These are phyloP conservation scores for Drosophila phalerata DNA, from an alignment of 2,888 invertebrate genomes.

Conservation along the genomic window DNA sequence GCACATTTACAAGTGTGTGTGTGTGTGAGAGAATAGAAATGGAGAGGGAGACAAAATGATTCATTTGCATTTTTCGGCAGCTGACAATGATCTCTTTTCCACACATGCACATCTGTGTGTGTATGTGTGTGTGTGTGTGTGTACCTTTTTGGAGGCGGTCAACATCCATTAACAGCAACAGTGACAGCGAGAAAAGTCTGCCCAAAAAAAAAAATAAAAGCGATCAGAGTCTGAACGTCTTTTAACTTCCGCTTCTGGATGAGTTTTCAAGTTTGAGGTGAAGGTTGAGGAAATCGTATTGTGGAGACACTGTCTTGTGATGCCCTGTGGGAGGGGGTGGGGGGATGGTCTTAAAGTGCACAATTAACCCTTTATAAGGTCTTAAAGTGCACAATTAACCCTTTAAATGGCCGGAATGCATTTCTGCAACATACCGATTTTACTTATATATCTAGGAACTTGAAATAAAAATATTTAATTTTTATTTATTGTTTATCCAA, in stretches of 20 bases:
- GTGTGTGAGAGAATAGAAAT: not conserved
- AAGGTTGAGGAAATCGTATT: conserved; percentile 58
- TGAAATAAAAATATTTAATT: no score
- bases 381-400: no score
- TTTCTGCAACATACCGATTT: no score
- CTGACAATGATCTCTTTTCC: conserved; percentile 35
- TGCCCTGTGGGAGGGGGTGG: not conserved
- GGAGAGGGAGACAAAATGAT: conserved; percentile 4
- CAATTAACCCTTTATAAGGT: no score
- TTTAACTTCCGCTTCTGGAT: conserved; percentile 65
- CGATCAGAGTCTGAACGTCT: conserved; percentile 52
- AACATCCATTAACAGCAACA: conserved; percentile 29
- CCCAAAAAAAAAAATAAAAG: conserved; percentile 7
- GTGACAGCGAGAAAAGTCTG: conserved; percentile 13
- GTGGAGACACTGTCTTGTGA: not conserved
- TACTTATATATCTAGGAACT: no score
- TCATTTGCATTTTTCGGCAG: conserved; percentile 63
- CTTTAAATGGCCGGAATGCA: no score
- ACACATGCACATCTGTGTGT: not conserved
- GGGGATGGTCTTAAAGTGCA: conserved; percentile 19
- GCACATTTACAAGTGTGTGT: not conserved
- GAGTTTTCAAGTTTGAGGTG: conserved; percentile 70
- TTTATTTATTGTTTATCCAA: no score
- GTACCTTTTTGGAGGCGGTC: conserved; percentile 65
- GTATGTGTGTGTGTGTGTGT: conserved; percentile 15